Base-by-base conservation (phyloP, 1,140 invertebrate genomes). In the Zaprionus kolodkinae region DNA sequence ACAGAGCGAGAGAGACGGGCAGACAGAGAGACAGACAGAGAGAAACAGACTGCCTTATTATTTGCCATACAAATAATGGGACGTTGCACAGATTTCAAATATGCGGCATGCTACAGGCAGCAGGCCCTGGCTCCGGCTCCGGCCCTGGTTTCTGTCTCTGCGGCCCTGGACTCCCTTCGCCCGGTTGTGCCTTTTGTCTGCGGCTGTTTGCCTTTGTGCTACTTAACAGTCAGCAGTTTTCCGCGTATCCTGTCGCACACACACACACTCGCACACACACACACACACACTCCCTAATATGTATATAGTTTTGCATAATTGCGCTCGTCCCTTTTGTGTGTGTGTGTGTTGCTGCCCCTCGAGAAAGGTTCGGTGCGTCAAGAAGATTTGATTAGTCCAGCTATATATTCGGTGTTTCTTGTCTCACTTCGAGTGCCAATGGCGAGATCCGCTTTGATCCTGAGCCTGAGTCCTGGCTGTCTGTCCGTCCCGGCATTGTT, bases 151-250 rank as follows among this genome's bases (percentile, higher is more conserved):
- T 21, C n/a, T n/a, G n/a, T n/a, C n/a, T n/a, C n/a, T n/a, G n/a
- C n/a, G n/a, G n/a, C n/a, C n/a, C n/a, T n/a, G n/a, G n/a, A n/a
- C n/a, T n/a, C n/a, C 21, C 21, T 2, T 21, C 21, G 21, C 21
- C 21, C 21, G 21, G 21, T 2, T 21, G 21, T 68, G 75, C 78
- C 84, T 88, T 87, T 87, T 87, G 84, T 87, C 72, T 88, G 84
- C 85, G 84, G 85, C 84, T 88, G 85, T 87, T 87, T 87, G 84
- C 84, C 84, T 87, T 87, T 87, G 84, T 87, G 84, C 84, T 87
- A 87, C 84, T 87, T 87, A 87, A 87, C 85, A 83, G 84, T 87
- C 84, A 80, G 84, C 83, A 83, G 73, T 88, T 87, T 71, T 56
- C 70, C 77, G 64, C 69, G 61, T 72, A 68, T 83, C 74, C 81